Evolutionary conservation across 1,140 invertebrate species (phyloP), one percentile per base, ranked within the genome.

Genomic region (Protaetia brevitarsis): DNA sequence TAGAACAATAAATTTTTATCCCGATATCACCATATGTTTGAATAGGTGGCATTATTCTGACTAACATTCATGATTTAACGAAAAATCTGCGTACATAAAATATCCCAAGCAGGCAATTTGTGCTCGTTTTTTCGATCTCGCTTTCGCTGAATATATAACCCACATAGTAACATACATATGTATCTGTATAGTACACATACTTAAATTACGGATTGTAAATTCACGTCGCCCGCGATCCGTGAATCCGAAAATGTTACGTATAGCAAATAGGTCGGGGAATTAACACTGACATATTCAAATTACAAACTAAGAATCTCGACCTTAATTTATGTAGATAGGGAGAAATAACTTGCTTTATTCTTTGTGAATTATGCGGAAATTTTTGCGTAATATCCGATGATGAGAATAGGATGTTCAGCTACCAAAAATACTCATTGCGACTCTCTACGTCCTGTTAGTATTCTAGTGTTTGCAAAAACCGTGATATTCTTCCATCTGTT

Each of bases 271-370:
- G 41, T 51, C 41, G 26, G 6, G 21, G 41, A 16, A 51, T 51
- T 51, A 51, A 51, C 19, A 51, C 41, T 51, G 41, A 51, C 41
- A 45, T 45, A 45, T 45, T 45, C 6, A 21, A 45, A 13, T 45
- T 45, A 19, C 23, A 21, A 19, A 45, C 41, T 21, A 45, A 45
- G 41, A 45, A 7, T 7, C 8, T 4, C 41, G 41, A 45, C 41
- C 41, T 45, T 21, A 45, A 45, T 45, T 45, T 45, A 45, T 1
- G 13, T 21, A 45, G 23, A 2, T 19, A 4, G 41, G 10, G 41
- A 16, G 41, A 45, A 21, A 45, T 45, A 45, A 19, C 16, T 45
- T 21, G 23, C 13, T 19, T 3, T 21, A 0, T 45, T 45, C 23
- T 45, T 45, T 45, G 41, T 13, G 13, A 8, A 45, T 45, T 19